Conservation (phyloP, 2,888 invertebrate species). For the Nomada ferruginata region DNA sequence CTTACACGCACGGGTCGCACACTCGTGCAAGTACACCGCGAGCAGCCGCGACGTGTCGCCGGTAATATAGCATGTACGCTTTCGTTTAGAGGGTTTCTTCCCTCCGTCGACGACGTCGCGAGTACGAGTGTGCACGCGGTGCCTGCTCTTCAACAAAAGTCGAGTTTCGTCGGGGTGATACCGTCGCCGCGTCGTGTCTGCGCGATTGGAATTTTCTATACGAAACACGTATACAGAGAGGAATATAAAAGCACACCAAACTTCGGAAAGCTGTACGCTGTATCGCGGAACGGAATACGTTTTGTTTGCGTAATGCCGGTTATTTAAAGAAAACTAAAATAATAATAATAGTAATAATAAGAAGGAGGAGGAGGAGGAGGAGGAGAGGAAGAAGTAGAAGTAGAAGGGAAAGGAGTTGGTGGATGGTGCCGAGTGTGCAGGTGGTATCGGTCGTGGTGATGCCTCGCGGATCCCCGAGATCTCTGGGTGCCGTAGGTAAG, state of each 20-base stretch:
- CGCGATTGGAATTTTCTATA: not conserved
- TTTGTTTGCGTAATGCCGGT: too few relatives aligned
- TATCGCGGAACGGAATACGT: not conserved
- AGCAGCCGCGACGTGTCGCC: constrained; percentile 62
- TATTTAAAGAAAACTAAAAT: too few relatives aligned
- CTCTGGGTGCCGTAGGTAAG: constrained; percentile 74
- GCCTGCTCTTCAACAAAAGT: constrained; percentile 56
- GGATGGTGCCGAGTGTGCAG: constrained; percentile 63
- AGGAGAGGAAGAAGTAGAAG: constrained; percentile 25
- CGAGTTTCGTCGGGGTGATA: constrained; percentile 57
- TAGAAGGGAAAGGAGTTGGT: constrained; percentile 16
- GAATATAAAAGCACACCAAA: not conserved
- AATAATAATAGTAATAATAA: not conserved
- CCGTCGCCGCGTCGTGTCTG: constrained; percentile 11
- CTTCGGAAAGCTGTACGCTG: not conserved
- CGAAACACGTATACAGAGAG: not conserved
- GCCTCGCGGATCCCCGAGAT: constrained; percentile 74
- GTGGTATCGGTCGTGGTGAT: constrained; percentile 75
- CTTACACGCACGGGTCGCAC: constrained; percentile 42
- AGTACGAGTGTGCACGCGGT: constrained; percentile 64
- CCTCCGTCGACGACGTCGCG: constrained; percentile 58
- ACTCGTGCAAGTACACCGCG: constrained; percentile 45
- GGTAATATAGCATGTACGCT: constrained; percentile 68
- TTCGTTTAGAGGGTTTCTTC: constrained; percentile 73
- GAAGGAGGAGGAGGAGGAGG: constrained; percentile 1